Evolutionary conservation across 1,140 invertebrate species (phyloP).

Genomic region (Thaumatotibia leucotreta): DNA sequence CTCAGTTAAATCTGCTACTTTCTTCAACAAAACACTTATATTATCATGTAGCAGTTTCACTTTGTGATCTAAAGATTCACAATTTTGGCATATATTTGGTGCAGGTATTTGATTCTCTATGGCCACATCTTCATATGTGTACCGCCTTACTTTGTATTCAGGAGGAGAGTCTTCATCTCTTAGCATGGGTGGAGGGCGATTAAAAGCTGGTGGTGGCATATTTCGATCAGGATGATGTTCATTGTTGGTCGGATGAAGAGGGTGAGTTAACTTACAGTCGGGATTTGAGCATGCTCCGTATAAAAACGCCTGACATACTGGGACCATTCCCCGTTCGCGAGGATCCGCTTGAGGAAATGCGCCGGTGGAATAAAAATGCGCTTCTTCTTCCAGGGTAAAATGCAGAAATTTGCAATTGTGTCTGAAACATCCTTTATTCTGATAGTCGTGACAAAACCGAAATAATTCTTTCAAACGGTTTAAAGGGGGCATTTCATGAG

Average conservation of each 20-base stretch:
- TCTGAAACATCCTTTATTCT: constrained; percentile 69
- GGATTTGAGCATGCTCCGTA: constrained; percentile 47
- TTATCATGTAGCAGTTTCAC: constrained; percentile 68
- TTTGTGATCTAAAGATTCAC: constrained; percentile 62
- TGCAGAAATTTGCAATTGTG: constrained; percentile 64
- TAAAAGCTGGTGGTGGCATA: constrained; percentile 41
- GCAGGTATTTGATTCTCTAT: constrained; percentile 46
- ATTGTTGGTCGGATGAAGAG: constrained; percentile 38
- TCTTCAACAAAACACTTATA: constrained; percentile 65
- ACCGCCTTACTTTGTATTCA: constrained; percentile 62
- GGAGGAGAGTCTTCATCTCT: constrained; percentile 63
- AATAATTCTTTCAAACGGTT: constrained; percentile 56
- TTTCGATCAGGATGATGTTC: constrained; percentile 35
- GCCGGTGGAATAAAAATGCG: constrained; percentile 56
- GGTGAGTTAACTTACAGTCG: constrained; percentile 54
- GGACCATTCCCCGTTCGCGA: constrained; percentile 30
- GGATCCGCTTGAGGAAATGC: constrained; percentile 36
- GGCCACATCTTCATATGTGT: constrained; percentile 47
- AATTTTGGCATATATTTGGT: constrained; percentile 49
- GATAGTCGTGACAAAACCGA: constrained; percentile 66
- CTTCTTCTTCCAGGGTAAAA: constrained; percentile 52
- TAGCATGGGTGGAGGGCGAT: constrained; percentile 40
- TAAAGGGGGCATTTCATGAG: constrained; percentile 60
- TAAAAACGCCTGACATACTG: constrained; percentile 50
- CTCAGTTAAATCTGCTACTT: constrained; percentile 63